Conservation (phyloP, 2,888 invertebrate genomes). For the Leucania comma region DNA sequence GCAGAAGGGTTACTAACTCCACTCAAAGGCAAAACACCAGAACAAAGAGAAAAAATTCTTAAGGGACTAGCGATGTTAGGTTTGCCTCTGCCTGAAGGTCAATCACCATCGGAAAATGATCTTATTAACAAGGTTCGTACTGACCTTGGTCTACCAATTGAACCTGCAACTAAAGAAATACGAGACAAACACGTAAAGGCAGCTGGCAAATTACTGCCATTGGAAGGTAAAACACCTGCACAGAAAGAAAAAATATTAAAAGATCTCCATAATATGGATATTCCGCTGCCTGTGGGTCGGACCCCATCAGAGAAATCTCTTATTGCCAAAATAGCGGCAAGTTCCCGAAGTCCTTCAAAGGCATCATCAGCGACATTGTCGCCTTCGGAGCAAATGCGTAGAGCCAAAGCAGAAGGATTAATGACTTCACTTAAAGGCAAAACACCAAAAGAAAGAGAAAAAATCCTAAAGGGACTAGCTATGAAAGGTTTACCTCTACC, state of each 20-base stretch:
- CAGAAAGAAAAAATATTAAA: conserved; percentile 63
- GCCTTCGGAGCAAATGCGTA: conserved; percentile 24
- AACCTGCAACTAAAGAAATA: conserved; percentile 52
- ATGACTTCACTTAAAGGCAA: conserved; percentile 54
- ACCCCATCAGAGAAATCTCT: conserved; percentile 62
- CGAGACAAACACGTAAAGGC: conserved; percentile 51
- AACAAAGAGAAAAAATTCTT: conserved; percentile 65
- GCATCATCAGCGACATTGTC: rapidly evolving
- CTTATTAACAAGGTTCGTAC: conserved; percentile 63
- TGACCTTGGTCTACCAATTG: conserved; percentile 67
- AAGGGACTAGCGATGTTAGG: conserved; percentile 60
- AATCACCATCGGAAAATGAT: conserved; percentile 66
- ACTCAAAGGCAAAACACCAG: conserved; percentile 36
- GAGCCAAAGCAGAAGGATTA: conserved; percentile 30
- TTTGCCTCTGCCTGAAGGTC: conserved; percentile 65
- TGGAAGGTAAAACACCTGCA: conserved; percentile 57
- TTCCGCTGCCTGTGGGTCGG: conserved; percentile 65
- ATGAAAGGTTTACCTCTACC: conserved; percentile 54
- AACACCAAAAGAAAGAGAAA: conserved; percentile 59
- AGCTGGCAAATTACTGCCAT: conserved; percentile 56
- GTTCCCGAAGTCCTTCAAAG: not conserved
- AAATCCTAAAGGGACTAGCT: conserved; percentile 59
- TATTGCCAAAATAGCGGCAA: conserved; percentile 20
- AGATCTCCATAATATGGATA: conserved; percentile 58
- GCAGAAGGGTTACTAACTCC: conserved; percentile 28